phyloP scores from a whole-genome alignment of 2,113 vertebrate genomes.

The Cyphomyrus discorhynchus region DNA sequence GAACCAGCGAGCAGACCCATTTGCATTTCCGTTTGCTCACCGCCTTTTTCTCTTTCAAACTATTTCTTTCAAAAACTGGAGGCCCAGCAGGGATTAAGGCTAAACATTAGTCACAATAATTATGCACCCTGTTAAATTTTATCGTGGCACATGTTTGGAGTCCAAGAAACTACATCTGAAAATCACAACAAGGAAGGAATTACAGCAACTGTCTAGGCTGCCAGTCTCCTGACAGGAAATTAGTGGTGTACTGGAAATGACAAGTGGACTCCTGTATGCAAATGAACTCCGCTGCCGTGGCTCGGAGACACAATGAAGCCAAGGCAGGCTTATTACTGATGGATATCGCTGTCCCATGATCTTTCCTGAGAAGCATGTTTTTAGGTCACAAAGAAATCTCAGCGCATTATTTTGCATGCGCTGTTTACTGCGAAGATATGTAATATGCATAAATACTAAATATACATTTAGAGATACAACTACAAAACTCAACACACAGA shows the following conservation, averaged over 20 bases:
- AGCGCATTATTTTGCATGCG: background rate
- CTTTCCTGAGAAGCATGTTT: background rate
- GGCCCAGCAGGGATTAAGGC: background rate
- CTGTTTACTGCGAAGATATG: background rate
- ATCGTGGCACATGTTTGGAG: background rate
- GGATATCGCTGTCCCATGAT: background rate
- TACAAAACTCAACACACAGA: background rate
- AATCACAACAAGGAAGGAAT: slow-evolving; percentile 13
- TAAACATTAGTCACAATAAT: slow-evolving; percentile 1
- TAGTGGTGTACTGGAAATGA: background rate
- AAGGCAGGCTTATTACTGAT: background rate
- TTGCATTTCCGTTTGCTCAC: background rate
- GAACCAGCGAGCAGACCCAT: background rate
- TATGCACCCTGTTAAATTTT: background rate
- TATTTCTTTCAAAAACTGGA: background rate
- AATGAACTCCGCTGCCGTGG: background rate
- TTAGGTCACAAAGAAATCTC: background rate
- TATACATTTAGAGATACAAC: background rate
- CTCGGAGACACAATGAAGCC: background rate
- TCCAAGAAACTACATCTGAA: background rate
- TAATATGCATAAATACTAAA: background rate
- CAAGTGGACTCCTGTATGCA: slow-evolving; percentile 11
- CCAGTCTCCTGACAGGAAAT: slow-evolving; percentile 14
- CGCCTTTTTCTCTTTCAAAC: background rate
- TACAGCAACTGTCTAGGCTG: background rate